Conservation (phyloP, 2,797 vertebrate species). For the Columba guinea region DNA sequence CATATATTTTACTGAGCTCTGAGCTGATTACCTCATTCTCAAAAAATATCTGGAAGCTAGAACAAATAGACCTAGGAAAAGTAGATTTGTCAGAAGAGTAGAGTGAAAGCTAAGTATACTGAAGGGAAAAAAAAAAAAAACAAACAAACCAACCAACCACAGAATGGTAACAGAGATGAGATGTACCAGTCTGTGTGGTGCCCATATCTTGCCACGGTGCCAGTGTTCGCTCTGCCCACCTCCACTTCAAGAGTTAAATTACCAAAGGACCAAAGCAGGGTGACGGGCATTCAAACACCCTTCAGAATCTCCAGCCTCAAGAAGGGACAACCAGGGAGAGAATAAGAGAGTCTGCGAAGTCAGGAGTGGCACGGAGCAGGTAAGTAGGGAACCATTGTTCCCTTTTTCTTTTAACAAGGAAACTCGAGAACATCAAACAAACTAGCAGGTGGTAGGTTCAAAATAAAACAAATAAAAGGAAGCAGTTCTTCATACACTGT, state of each 20-base stretch:
- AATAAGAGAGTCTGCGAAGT: background rate
- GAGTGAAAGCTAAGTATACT: background rate
- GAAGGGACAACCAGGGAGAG: background rate
- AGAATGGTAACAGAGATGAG: background rate
- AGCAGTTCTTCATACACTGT: constrained; percentile 63
- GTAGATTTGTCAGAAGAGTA: background rate
- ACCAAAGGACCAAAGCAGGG: background rate
- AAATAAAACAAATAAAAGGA: constrained; percentile 71
- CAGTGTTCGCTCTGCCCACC: background rate
- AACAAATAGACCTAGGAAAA: background rate
- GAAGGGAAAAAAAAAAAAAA: background rate
- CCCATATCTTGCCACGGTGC: background rate
- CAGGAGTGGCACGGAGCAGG: background rate
- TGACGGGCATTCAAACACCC: background rate
- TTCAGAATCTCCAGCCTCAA: background rate
- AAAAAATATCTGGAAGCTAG: background rate
- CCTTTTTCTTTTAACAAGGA: constrained; percentile 40
- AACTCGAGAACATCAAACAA: constrained; percentile 71
- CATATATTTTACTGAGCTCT: background rate
- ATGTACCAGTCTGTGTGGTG: background rate
- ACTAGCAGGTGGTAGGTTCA: constrained; percentile 67
- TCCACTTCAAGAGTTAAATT: background rate
- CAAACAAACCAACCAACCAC: background rate
- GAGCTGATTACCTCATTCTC: background rate
- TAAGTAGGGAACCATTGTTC: constrained; percentile 28